Evolutionary conservation across 2,113 vertebrate genomes (phyloP), one percentile per base, ranked within the genome.

Genomic region (Ibidorhyncha struthersii): DNA sequence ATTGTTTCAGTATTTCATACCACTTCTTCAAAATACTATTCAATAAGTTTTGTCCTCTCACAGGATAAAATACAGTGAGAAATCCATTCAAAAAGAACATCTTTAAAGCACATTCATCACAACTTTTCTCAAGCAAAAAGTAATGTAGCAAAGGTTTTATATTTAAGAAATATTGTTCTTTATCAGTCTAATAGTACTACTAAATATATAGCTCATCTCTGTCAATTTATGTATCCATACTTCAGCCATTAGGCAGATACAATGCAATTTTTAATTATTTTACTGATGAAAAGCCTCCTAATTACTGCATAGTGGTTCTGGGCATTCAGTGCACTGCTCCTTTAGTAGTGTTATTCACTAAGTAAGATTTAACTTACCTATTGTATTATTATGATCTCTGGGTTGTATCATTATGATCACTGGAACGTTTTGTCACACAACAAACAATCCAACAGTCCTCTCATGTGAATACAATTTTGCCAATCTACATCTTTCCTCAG

Each of bases 211-310:
- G 34, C 59, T 86, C 30, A 25, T 67, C 32, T 63, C 43, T 80
- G 15, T 61, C 55, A 47, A 53, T 85, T 62, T 69, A 49, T 58
- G 19, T 38, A 74, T 45, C 38, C 32, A 15, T 77, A 86, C 63
- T 86, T 92, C 34, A 65, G 36, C 41, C 50, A 72, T 71, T 59
- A 73, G 62, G 69, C 32, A 79, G 74, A 52, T 83, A 77, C 38
- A 82, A 49, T 40, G 20, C 26, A 90, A 62, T 81, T 86, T 80
- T 47, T 80, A 82, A 77, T 92, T 76, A 93, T 83, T 96, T 94
- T 67, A 58, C 59, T 78, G 36, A 32, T 80, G 71, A 88, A 82
- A 92, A 90, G 32, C 16, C 36, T 91, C n/a, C 53, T 86, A 77
- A 87, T 91, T 80, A 86, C 27, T 81, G 38, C 43, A 6, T 25